phyloP scores from a whole-genome alignment of 2,888 invertebrate species.

The Microdon myrmicae region DNA sequence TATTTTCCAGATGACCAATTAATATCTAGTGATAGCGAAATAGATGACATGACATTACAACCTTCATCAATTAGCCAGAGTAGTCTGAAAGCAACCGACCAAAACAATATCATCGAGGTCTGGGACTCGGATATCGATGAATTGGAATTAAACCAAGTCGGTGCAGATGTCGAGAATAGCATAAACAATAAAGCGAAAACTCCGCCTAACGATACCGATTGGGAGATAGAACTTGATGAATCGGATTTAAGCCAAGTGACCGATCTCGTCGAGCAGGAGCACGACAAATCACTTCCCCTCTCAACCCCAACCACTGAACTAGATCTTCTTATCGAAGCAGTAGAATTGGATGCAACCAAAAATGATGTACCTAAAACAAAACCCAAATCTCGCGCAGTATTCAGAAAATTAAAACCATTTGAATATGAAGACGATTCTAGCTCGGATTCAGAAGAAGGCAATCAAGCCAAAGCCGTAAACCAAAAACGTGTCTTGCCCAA shows the following conservation, averaged over 20 bases:
- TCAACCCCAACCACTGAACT: not conserved
- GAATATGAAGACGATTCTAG: constrained; percentile 28
- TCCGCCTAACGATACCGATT: not conserved
- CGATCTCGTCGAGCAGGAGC: constrained; percentile 13
- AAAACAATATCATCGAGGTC: constrained; percentile 18
- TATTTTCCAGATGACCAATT: not conserved
- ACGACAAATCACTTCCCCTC: not conserved
- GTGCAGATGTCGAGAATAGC: constrained; percentile 34
- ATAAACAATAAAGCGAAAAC: not conserved
- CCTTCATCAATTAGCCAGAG: not conserved
- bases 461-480: not conserved
- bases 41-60: not conserved
- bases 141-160: constrained; percentile 49
- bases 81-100: not conserved
- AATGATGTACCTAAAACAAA: not conserved
- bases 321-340: not conserved
- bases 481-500: constrained; percentile 29
- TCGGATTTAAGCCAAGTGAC: constrained; percentile 22
- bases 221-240: constrained; percentile 32
- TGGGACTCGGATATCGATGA: constrained; percentile 42
- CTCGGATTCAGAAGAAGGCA: constrained; percentile 14
- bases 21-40: not conserved
- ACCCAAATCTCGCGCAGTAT: constrained; percentile 15
- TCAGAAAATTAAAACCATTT: constrained; percentile 7
- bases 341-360: not conserved